Conservation (phyloP, 64 coral and sea anemone species). For the Porites australiensis region DNA sequence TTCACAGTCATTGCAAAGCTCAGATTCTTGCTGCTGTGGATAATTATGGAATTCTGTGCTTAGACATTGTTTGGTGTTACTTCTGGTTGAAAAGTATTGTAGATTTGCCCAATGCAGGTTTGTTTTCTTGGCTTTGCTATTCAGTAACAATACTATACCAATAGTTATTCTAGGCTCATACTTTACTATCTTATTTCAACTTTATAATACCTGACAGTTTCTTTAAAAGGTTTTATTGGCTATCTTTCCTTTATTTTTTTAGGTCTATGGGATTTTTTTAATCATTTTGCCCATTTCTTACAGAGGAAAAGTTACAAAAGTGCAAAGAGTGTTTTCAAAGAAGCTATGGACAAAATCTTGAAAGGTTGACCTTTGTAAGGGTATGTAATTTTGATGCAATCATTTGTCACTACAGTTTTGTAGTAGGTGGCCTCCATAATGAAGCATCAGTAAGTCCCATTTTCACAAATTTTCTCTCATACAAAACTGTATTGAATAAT, state of each 20-base stretch:
- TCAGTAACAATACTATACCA: too few species aligned
- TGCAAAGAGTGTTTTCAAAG: slow-evolving; percentile 91
- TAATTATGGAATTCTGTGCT: slow-evolving; percentile 94
- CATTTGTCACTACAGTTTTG: neutral
- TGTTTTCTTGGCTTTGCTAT: too few species aligned
- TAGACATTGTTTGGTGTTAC: slow-evolving; percentile 97
- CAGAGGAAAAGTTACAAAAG: slow-evolving; percentile 83
- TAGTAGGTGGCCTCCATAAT: too few species aligned
- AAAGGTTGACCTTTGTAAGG: slow-evolving; percentile 76
- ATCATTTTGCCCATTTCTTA: neutral
- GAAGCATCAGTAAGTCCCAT: too few species aligned
- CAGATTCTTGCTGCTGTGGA: slow-evolving; percentile 91
- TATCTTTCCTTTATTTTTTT: too few species aligned
- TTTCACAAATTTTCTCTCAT: too few species aligned
- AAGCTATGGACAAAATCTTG: slow-evolving; percentile 92
- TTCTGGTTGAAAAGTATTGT: slow-evolving; percentile 87
- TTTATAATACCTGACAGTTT: too few species aligned
- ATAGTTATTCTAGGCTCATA: too few species aligned
- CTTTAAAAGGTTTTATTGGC: too few species aligned
- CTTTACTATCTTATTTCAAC: too few species aligned
- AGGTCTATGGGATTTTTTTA: too few species aligned
- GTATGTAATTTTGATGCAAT: slow-evolving; percentile 18
- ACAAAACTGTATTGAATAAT: too few species aligned
- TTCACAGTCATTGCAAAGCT: slow-evolving; percentile 80
- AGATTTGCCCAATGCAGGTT: slow-evolving; percentile 94